Conservation (phyloP, 2,888 invertebrate genomes). For the Chymomyza fuscimana region DNA sequence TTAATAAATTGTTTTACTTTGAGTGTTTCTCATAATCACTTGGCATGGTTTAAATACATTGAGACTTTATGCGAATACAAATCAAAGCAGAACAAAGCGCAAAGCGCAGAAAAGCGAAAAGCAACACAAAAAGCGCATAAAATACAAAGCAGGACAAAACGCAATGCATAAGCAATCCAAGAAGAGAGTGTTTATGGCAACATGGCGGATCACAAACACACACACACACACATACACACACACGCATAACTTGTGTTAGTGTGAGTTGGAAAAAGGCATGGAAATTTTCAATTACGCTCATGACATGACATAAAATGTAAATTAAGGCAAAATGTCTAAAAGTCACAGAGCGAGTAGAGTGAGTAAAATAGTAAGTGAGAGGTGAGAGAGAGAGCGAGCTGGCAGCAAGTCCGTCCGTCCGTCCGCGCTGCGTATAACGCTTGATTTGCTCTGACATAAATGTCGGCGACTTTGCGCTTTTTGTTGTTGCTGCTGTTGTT, state of each 20-base stretch:
- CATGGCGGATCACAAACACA: neutral
- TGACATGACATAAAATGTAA: conserved; percentile 74
- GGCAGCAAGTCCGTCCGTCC: neutral
- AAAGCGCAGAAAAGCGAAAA: conserved; percentile 2
- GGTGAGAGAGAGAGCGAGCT: neutral
- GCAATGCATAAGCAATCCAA: conserved; percentile 1
- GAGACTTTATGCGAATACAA: neutral
- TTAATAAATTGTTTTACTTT: conserved; percentile 4
- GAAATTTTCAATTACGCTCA: conserved; percentile 71
- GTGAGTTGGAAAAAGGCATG: conserved; percentile 11
- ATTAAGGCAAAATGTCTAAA: conserved; percentile 58
- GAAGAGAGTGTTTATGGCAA: neutral
- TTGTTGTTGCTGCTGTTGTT: neutral
- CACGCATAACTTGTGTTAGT: neutral
- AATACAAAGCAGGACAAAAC: conserved; percentile 27
- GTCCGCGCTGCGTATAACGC: conserved; percentile 44
- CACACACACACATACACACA: conserved; percentile 4
- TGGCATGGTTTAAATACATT: neutral
- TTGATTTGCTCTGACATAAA: conserved; percentile 70
- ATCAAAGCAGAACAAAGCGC: neutral
- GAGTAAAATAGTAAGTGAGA: neutral
- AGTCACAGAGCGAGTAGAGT: conserved; percentile 17
- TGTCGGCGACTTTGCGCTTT: conserved; percentile 48
- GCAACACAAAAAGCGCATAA: conserved; percentile 35
- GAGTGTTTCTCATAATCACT: neutral